Base-by-base conservation (phyloP, 2,113 vertebrate genomes). In the Catharus minimus region DNA sequence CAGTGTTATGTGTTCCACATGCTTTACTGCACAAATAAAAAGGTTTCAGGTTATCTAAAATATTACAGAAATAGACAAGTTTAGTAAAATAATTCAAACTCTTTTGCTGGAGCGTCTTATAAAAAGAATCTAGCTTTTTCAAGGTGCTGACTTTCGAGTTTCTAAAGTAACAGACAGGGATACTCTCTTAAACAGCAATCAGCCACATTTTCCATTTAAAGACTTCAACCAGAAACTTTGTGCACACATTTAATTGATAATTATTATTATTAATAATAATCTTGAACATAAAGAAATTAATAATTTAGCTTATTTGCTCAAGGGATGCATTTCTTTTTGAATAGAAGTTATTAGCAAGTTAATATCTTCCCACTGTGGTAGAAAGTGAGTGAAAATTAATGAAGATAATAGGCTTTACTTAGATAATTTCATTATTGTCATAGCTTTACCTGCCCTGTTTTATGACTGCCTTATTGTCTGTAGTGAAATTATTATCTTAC, bases 311-410 rank as follows among this genome's bases (percentile, higher is more conserved):
- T 92, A 91, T 94, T 95, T 94, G 66, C 89, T 95, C 69, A 89
- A 77, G 84, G 84, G 82, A 93, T 94, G 49, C 52, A 58, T 93
- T 94, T 84, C 16, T 53, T 94, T 88, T 68, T 73, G 36, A 95
- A 91, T 58, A 95, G 49, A 94, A 61, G 47, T 83, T 79, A 95
- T 93, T 95, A 95, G 50, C 56, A 91, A 92, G 66, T 90, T 96
- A 94, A 94, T 96, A 90, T 92, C 76, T 89, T 96, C 83, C 82
- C 73, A 85, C 79, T 91, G 73, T 96, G 68, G 78, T 83, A 39
- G 46, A 78, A 95, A 95, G 66, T 91, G 92, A 92, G 76, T 82
- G 71, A 92, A 95, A 96, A 94, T 93, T 96, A 95, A 95, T 94
- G 92, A 94, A 86, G 90, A 86, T 96, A 96, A 95, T 95, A 95